Evolutionary conservation across 2,888 invertebrate species (phyloP).

Genomic region (Argyresthia goedartella): DNA sequence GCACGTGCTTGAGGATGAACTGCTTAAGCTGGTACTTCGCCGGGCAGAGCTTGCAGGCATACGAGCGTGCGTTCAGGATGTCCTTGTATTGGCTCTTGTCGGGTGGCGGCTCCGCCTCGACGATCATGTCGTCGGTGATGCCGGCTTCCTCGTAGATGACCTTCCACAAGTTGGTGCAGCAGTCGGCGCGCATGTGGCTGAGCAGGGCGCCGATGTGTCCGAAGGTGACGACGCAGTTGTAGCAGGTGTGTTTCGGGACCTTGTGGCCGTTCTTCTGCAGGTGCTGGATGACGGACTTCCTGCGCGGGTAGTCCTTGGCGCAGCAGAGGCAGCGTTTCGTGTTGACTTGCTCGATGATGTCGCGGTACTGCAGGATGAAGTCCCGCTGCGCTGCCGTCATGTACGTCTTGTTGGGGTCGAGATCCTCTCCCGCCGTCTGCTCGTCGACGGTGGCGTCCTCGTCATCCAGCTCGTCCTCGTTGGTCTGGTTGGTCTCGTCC

Average conservation of each 20-base stretch:
- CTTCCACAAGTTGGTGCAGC: slow-evolving; percentile 63
- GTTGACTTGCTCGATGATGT: slow-evolving; percentile 60
- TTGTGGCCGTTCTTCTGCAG: slow-evolving; percentile 66
- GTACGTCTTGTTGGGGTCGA: slow-evolving; percentile 48
- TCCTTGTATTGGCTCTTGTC: slow-evolving; percentile 57
- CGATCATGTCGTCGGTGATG: slow-evolving; percentile 57
- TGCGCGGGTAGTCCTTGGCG: slow-evolving; percentile 54
- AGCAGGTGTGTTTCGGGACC: slow-evolving; percentile 74
- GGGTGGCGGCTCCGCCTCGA: slow-evolving; percentile 50
- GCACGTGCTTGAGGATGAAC: slow-evolving; percentile 63
- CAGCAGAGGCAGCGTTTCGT: slow-evolving; percentile 63
- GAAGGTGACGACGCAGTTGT: slow-evolving; percentile 73
- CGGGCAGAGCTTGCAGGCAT: slow-evolving; percentile 61
- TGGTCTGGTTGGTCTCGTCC: slow-evolving; percentile 32
- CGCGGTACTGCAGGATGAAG: slow-evolving; percentile 53
- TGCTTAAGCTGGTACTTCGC: slow-evolving; percentile 66
- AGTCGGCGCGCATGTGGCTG: slow-evolving; percentile 63
- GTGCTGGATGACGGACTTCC: slow-evolving; percentile 66
- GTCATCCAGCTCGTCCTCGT: slow-evolving; percentile 32
- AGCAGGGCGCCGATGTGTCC: slow-evolving; percentile 62
- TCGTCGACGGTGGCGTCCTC: slow-evolving; percentile 38
- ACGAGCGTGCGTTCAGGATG: slow-evolving; percentile 62
- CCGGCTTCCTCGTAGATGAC: slow-evolving; percentile 62
- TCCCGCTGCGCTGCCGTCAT: slow-evolving; percentile 58
- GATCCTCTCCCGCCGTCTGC: slow-evolving; percentile 19